Percentiles rank a stretch among this genome's conserved stretches.
Evolutionary conservation across 2,888 invertebrate genomes (phyloP).

Genomic region (Phania funesta): DNA sequence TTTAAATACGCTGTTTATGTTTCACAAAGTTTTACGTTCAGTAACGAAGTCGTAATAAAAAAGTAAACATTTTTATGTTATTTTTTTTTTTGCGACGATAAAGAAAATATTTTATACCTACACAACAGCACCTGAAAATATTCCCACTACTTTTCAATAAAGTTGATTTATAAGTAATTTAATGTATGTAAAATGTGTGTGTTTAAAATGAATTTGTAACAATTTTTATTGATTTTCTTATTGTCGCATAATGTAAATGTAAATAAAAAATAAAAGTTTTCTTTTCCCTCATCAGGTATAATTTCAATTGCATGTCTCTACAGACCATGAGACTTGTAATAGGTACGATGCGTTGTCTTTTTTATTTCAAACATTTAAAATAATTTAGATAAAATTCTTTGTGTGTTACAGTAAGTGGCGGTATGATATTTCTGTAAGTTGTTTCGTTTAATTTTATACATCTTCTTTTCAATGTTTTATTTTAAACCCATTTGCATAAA

Average conservation of each 20-base stretch:
- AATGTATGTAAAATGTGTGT: not conserved
- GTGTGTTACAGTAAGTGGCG: too few species aligned
- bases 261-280: constrained; percentile 52
- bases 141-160: constrained; percentile 63
- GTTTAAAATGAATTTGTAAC: constrained; percentile 23
- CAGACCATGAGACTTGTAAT: constrained; percentile 52
- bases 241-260: constrained; percentile 65
- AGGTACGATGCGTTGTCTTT: constrained; percentile 37
- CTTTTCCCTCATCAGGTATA: constrained; percentile 68
- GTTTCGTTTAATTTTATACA: constrained; percentile 64
- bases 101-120: constrained; percentile 40
- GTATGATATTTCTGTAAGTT: constrained; percentile 23
- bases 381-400: constrained; percentile 30
- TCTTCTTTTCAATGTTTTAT: constrained; percentile 64
- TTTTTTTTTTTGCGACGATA: constrained; percentile 36
- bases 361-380: constrained; percentile 52
- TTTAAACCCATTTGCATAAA: constrained; percentile 69
- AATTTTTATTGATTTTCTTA: constrained; percentile 40
- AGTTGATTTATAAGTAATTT: too few species aligned
- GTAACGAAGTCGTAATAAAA: constrained; percentile 56
- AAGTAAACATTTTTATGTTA: constrained; percentile 51
- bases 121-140: constrained; percentile 68
- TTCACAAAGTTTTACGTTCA: too few species aligned
- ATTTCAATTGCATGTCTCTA: constrained; percentile 70
- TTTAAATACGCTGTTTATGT: too few species aligned